phyloP scores from a whole-genome alignment of 2,888 invertebrate genomes.

The Eutolmus rufibarbis region DNA sequence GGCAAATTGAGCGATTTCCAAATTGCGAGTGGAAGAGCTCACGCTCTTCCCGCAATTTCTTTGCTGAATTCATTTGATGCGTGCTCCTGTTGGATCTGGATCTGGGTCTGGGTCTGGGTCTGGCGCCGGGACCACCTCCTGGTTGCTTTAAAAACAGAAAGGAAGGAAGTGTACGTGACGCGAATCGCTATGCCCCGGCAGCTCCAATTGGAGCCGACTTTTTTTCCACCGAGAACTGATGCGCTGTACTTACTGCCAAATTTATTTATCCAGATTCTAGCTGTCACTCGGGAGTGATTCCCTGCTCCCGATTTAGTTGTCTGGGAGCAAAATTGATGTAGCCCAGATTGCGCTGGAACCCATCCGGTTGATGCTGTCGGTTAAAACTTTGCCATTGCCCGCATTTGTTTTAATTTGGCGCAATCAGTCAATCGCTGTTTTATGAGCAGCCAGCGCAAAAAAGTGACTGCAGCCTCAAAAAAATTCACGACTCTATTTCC shows the following conservation, averaged over 20 bases:
- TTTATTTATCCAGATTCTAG: slow-evolving; percentile 45
- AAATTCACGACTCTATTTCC: background rate
- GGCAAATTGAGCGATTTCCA: slow-evolving; percentile 46
- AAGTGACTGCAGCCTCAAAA: background rate
- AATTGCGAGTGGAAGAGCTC: slow-evolving; percentile 38
- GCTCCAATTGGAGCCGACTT: slow-evolving; percentile 10
- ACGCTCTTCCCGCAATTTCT: slow-evolving; percentile 37
- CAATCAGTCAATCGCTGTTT: background rate
- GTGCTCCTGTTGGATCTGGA: slow-evolving; percentile 20
- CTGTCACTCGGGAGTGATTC: slow-evolving; percentile 47
- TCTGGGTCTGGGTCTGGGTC: background rate
- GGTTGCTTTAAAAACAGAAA: slow-evolving; percentile 36
- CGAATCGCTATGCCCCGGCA: slow-evolving; percentile 26
- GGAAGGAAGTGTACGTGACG: slow-evolving; percentile 41
- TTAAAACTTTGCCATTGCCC: background rate
- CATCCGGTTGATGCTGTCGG: background rate
- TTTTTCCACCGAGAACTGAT: background rate
- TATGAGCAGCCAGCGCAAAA: background rate
- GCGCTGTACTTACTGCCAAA: slow-evolving; percentile 38
- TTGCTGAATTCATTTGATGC: slow-evolving; percentile 42
- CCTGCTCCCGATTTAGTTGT: slow-evolving; percentile 46
- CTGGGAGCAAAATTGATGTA: slow-evolving; percentile 28
- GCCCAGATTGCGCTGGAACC: background rate
- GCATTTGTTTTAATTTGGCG: background rate
- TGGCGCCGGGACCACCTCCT: background rate